Evolutionary conservation across 2,797 vertebrate genomes (phyloP).

Genomic region (Gymnoscopelus microlampas): DNA sequence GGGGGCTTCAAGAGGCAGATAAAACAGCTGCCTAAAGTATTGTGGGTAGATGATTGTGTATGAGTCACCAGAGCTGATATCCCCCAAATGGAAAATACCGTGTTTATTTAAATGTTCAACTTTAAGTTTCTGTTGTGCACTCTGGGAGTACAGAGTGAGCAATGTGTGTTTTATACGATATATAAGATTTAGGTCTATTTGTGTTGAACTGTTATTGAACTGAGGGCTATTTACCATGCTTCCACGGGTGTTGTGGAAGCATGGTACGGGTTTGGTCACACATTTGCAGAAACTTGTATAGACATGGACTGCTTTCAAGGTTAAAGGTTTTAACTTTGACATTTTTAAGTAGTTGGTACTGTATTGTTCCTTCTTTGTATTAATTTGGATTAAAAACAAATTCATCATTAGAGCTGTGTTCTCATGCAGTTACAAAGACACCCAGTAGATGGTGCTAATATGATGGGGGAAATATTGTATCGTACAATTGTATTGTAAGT

Average conservation of each 20-base stretch:
- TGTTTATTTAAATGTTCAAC: conserved; percentile 18
- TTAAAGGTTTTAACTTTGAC: too few species aligned
- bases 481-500: too few species aligned
- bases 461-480: background rate
- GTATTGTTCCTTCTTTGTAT: too few species aligned
- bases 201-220: conserved; percentile 23
- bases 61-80: conserved; percentile 43
- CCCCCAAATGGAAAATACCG: conserved; percentile 75
- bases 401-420: too few species aligned
- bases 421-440: background rate
- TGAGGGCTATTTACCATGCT: too few species aligned
- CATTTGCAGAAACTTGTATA: too few species aligned
- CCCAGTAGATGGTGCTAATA: conserved; percentile 33
- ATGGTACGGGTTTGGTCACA: too few species aligned
- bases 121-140: conserved; percentile 61
- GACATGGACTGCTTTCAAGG: too few species aligned
- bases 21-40: conserved; percentile 28
- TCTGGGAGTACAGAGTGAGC: conserved; percentile 30
- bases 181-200: background rate
- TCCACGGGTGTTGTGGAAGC: too few species aligned
- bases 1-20: conserved; percentile 64
- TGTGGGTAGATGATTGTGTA: conserved; percentile 58
- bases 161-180: background rate
- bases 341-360: too few species aligned
- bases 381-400: too few species aligned